Conservation (phyloP, 2,113 vertebrate genomes). For the Hippocampus guttulatus region DNA sequence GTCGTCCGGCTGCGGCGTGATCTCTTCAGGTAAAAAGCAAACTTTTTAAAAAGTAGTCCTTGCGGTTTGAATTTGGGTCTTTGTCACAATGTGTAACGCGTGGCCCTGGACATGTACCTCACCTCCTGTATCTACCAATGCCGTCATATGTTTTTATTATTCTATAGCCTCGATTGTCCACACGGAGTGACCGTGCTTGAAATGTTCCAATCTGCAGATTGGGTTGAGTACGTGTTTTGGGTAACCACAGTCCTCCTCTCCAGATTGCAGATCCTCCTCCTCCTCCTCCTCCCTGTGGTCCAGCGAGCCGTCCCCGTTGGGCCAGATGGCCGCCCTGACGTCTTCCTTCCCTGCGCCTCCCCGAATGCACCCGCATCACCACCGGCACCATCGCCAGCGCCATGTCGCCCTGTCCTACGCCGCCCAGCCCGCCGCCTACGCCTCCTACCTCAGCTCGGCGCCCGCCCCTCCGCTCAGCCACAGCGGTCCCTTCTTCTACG, state of each 20-base stretch:
- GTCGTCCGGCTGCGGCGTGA: constrained; percentile 10
- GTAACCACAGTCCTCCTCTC: not conserved
- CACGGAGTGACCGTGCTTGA: not conserved
- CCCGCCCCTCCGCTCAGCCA: constrained; percentile 34
- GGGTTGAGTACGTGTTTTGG: not conserved
- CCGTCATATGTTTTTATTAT: no score
- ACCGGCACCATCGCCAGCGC: not conserved
- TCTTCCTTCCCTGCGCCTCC: constrained; percentile 44
- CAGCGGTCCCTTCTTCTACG: constrained; percentile 45
- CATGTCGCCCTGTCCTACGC: constrained; percentile 35
- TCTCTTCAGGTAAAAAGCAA: constrained; percentile 36
- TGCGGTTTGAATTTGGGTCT: not conserved
- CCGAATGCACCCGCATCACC: constrained; percentile 47
- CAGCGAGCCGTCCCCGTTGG: constrained; percentile 44
- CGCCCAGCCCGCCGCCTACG: constrained; percentile 33
- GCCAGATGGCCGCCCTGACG: constrained; percentile 48
- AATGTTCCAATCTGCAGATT: not conserved
- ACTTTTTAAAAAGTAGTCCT: not conserved
- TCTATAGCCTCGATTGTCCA: no score
- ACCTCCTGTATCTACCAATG: no score
- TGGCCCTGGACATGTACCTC: no score
- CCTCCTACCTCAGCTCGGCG: constrained; percentile 41
- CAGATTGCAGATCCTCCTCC: constrained; percentile 51
- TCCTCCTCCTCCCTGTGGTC: constrained; percentile 49
- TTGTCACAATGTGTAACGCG: not conserved